Evolutionary conservation across 1,140 invertebrate species (phyloP), one percentile per base, ranked within the genome.

Genomic region (Zaprionus kolodkinae): DNA sequence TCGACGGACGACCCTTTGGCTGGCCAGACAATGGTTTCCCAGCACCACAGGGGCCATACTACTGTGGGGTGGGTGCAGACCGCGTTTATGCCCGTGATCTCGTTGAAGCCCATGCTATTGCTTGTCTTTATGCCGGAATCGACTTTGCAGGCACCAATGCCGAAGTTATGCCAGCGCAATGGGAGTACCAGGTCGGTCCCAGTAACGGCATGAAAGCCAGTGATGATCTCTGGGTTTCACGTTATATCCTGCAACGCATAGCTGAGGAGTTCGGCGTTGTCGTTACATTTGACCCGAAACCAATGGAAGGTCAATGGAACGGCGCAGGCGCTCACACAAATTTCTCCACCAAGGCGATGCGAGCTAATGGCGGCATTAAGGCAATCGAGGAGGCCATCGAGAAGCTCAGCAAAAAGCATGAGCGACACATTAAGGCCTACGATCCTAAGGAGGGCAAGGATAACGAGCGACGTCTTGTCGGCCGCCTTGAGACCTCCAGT

Each of bases 21-120:
- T 99, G 98, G 84, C 98, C 97, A 1, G 97, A 97, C 86, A 96
- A 97, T 88, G 98, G 98, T 21, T 99, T 97, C 89, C 97, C 98
- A 0, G 97, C 96, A 21, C 97, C 97, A 6, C 95, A 96, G 93
- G 97, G 98, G 13, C 98, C 98, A 0, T 99, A 98, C 92, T 99
- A 94, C 76, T 99, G 98, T 85, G 98, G 97, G 45, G 98, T 98
- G 9, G 98, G 99, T 4, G 97, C 98, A 9, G 96, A 98, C 90
- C 97, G 97, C 12, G 97, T 98, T 0, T 97, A 97, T 74, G 99
- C 97, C 0, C 94, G 99, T 25, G 98, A 99, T 93, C 96, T 99
- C 63, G 96, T 98, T 0, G 97, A 98, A 92, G 96, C 97, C 27
- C 97, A 98, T 88, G 94, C 95, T 68, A 94, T 95, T 75, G 95